These are phyloP conservation scores for Drepana arcuata DNA, from an alignment of 1,140 invertebrate genomes.

Conservation along the genomic window DNA sequence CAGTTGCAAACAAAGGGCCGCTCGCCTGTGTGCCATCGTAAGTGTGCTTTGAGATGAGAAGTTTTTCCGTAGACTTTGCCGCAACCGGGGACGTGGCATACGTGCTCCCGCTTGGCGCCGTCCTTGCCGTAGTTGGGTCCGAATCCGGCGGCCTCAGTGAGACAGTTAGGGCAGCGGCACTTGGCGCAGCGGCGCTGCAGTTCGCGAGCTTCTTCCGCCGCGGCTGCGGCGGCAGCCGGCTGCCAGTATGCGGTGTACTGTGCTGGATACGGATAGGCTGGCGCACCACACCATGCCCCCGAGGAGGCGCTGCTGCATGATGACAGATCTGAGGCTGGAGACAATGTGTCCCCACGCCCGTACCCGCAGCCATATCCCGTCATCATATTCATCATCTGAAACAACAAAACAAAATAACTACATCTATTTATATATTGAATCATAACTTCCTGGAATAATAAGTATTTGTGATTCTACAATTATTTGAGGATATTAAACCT, in stretches of 20 bases:
- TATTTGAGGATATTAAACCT: no score
- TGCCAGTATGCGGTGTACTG: slow-evolving; percentile 52
- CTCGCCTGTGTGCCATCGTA: slow-evolving; percentile 89
- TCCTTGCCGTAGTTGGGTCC: slow-evolving; percentile 75
- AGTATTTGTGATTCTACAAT: no score
- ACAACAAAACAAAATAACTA: no score
- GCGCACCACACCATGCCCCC: slow-evolving; percentile 41
- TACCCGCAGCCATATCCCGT: slow-evolving; percentile 46
- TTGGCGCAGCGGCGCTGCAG: slow-evolving; percentile 72
- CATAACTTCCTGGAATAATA: no score
- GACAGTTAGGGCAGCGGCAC: slow-evolving; percentile 82
- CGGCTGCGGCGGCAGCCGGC: slow-evolving; percentile 22
- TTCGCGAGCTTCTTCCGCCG: slow-evolving; percentile 50
- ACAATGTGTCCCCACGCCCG: slow-evolving; percentile 47
- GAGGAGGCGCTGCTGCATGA: slow-evolving; percentile 61
- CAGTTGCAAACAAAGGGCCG: slow-evolving; percentile 84
- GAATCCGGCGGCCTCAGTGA: slow-evolving; percentile 76
- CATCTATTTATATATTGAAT: no score
- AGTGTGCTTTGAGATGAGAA: slow-evolving; percentile 90
- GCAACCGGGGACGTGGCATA: slow-evolving; percentile 93
- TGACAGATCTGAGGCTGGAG: slow-evolving; percentile 55
- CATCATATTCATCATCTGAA: slow-evolving; percentile 62
- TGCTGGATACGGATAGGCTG: slow-evolving; percentile 47
- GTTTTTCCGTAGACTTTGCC: slow-evolving; percentile 94
- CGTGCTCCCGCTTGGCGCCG: slow-evolving; percentile 82